Evolutionary conservation across 2,888 invertebrate genomes (phyloP).

Genomic region (Parthenolecanium corni): DNA sequence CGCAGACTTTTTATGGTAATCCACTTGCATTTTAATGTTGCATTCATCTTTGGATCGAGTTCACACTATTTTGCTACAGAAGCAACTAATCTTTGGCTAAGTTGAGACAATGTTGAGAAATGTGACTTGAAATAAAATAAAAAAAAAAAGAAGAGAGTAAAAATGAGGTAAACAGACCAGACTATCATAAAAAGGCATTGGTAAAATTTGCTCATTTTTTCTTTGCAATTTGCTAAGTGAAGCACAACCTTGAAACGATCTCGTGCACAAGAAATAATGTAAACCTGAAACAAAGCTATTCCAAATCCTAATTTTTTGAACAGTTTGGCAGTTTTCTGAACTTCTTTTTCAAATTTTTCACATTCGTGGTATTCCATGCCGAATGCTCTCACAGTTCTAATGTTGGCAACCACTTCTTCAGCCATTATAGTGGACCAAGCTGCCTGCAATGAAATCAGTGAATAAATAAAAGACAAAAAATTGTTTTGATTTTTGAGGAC

Average conservation of each 20-base stretch:
- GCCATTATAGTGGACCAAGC: constrained; percentile 79
- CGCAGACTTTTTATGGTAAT: too few species aligned
- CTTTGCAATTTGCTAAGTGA: too few species aligned
- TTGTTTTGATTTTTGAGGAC: too few species aligned
- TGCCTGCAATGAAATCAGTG: constrained; percentile 50
- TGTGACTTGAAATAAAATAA: too few species aligned
- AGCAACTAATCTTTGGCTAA: too few species aligned
- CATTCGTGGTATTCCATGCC: constrained; percentile 81
- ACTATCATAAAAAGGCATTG: too few species aligned
- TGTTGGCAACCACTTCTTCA: constrained; percentile 86
- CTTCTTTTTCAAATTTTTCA: constrained; percentile 58
- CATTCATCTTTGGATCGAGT: too few species aligned
- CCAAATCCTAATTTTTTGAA: constrained; percentile 75
- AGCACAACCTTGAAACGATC: neutral
- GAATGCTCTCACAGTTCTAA: constrained; percentile 86
- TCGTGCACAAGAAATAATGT: neutral
- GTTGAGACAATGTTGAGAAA: too few species aligned
- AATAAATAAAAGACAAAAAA: constrained; percentile 2
- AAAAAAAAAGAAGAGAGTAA: neutral
- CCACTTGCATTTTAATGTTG: too few species aligned
- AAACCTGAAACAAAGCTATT: constrained; percentile 69
- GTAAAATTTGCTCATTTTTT: too few species aligned
- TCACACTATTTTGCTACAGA: too few species aligned
- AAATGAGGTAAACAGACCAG: too few species aligned
- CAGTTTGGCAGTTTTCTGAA: constrained; percentile 55